Percentiles rank a stretch among this genome's conserved stretches.
These are phyloP conservation scores for Camelus bactrianus DNA, from an alignment of 2,113 vertebrate genomes.

Conservation along the genomic window DNA sequence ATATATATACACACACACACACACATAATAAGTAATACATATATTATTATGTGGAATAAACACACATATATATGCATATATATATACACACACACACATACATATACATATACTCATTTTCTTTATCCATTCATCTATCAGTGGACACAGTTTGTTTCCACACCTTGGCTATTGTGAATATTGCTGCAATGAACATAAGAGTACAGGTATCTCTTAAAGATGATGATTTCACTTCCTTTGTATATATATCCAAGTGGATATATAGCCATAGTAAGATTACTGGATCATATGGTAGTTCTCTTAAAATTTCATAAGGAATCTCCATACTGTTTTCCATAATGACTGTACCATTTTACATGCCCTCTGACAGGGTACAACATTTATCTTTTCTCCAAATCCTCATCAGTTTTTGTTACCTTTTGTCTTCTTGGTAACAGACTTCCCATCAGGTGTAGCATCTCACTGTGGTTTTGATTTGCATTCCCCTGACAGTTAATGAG, in stretches of 20 bases:
- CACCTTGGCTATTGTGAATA: neutral
- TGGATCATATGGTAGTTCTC: neutral
- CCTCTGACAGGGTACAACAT: neutral
- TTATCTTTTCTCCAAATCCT: neutral
- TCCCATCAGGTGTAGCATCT: neutral
- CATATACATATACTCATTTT: neutral
- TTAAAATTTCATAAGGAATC: neutral
- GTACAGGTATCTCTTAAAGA: neutral
- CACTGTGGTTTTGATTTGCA: neutral
- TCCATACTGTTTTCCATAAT: neutral
- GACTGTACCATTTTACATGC: neutral
- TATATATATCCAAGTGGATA: neutral
- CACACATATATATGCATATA: neutral
- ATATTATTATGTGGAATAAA: neutral
- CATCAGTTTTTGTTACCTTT: neutral
- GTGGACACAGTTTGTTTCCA: neutral
- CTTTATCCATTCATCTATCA: neutral
- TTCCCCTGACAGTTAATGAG: neutral
- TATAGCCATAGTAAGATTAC: neutral
- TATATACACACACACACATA: neutral
- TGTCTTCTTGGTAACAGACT: neutral
- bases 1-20: too few species aligned
- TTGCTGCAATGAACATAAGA: neutral
- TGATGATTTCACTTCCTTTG: neutral
- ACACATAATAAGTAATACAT: too few species aligned